Evolutionary conservation across 2,113 vertebrate genomes (phyloP).

Genomic region (Neotragus moschatus): DNA sequence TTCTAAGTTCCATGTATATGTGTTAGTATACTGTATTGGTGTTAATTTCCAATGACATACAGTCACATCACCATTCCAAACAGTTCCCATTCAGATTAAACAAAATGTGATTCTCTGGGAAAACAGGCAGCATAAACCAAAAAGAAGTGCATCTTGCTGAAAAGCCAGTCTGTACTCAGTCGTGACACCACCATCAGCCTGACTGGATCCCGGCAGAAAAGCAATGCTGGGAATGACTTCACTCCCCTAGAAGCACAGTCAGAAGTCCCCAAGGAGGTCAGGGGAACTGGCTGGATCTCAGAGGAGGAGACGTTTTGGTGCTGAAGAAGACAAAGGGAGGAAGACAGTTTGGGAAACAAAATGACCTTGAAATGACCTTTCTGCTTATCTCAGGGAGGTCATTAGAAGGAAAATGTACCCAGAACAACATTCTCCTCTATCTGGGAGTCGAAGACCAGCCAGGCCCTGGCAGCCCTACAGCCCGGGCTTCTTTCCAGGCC

Average conservation of each 20-base stretch:
- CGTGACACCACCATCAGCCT: not conserved
- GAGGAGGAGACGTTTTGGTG: not conserved
- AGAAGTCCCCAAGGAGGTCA: not conserved
- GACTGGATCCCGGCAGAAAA: not conserved
- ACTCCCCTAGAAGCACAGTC: not conserved
- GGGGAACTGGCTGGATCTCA: not conserved
- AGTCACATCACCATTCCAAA: not conserved
- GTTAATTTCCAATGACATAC: not conserved
- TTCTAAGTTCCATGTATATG: too few species aligned
- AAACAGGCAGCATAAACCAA: not conserved
- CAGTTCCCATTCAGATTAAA: not conserved
- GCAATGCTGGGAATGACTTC: not conserved
- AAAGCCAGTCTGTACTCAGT: not conserved
- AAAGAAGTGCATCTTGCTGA: not conserved
- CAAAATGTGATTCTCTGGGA: not conserved
- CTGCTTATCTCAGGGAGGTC: not conserved
- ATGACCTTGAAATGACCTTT: not conserved
- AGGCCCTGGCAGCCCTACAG: not conserved
- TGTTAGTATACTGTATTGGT: too few species aligned
- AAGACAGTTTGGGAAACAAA: not conserved
- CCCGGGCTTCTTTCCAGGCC: not conserved
- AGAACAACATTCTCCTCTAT: not conserved
- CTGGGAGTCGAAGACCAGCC: not conserved
- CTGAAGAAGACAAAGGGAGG: not conserved
- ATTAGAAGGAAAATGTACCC: not conserved